Evolutionary conservation across 2,888 invertebrate genomes (phyloP).

Genomic region (Trichogramma evanescens): DNA sequence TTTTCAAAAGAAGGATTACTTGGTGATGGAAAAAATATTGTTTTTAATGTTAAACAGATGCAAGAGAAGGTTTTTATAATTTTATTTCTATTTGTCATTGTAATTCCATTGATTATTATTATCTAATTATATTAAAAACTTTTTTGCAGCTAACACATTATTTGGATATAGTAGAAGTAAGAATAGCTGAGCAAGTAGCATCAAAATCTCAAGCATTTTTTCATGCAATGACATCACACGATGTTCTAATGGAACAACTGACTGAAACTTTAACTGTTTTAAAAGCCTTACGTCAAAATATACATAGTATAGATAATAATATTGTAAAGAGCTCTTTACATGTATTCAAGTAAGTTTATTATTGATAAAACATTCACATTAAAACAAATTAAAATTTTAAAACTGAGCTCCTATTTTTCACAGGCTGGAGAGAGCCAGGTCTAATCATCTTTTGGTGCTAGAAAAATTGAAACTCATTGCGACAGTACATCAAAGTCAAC

Average conservation of each 20-base stretch:
- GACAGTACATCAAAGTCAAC: conserved; percentile 95
- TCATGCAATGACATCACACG: conserved; percentile 96
- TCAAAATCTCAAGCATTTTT: conserved; percentile 96
- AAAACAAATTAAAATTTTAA: neutral
- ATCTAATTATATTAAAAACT: neutral
- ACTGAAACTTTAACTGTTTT: conserved; percentile 74
- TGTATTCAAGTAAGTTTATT: conserved; percentile 52
- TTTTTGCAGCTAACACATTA: conserved; percentile 72
- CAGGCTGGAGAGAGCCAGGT: conserved; percentile 59
- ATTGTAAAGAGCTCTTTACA: conserved; percentile 74
- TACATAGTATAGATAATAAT: conserved; percentile 69
- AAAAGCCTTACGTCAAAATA: conserved; percentile 64
- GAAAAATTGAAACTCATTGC: conserved; percentile 83
- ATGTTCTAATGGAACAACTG: conserved; percentile 93
- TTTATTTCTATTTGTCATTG: neutral
- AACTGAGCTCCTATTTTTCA: neutral
- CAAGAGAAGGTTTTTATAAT: conserved; percentile 65
- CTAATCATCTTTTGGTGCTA: conserved; percentile 60
- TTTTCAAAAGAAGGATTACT: conserved; percentile 50
- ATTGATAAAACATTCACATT: neutral
- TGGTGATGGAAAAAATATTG: conserved; percentile 48
- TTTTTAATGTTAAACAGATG: conserved; percentile 53
- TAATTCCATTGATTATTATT: neutral
- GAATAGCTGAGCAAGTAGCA: conserved; percentile 87
- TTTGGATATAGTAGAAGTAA: conserved; percentile 89